These are phyloP conservation scores for Mungos mungo DNA, from an alignment of 2,113 vertebrate genomes.

Conservation along the genomic window DNA sequence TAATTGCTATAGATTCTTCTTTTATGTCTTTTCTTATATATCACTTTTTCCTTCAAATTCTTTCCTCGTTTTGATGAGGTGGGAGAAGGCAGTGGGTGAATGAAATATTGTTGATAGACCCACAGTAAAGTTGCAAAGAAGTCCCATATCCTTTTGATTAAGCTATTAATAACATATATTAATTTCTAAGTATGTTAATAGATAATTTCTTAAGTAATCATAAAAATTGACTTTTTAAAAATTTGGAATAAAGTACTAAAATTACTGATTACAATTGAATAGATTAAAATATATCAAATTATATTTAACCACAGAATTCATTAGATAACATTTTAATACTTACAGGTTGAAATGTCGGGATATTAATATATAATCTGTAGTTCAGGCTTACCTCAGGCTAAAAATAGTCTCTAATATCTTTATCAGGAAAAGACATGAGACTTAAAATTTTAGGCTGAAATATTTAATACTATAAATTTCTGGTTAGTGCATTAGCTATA, in stretches of 20 bases:
- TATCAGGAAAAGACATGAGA: background rate
- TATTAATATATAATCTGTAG: slow-evolving; percentile 39
- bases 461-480: slow-evolving; percentile 22
- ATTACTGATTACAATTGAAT: slow-evolving; percentile 61
- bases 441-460: background rate
- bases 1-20: background rate
- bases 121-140: background rate
- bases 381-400: slow-evolving; percentile 45
- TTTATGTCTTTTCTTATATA: background rate
- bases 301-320: slow-evolving; percentile 49
- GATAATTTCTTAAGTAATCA: slow-evolving; percentile 14
- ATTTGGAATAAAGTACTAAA: slow-evolving; percentile 33
- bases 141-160: background rate
- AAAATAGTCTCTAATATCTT: slow-evolving; percentile 28
- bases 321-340: slow-evolving; percentile 67
- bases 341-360: slow-evolving; percentile 67
- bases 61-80: background rate
- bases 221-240: slow-evolving; percentile 42
- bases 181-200: slow-evolving; percentile 24
- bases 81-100: background rate
- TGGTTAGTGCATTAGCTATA: background rate
- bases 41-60: background rate
- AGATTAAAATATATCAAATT: slow-evolving; percentile 57
- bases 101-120: background rate
- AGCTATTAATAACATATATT: slow-evolving; percentile 6